Conservation (phyloP, 2,888 invertebrate species). For the Hartigia nigra region DNA sequence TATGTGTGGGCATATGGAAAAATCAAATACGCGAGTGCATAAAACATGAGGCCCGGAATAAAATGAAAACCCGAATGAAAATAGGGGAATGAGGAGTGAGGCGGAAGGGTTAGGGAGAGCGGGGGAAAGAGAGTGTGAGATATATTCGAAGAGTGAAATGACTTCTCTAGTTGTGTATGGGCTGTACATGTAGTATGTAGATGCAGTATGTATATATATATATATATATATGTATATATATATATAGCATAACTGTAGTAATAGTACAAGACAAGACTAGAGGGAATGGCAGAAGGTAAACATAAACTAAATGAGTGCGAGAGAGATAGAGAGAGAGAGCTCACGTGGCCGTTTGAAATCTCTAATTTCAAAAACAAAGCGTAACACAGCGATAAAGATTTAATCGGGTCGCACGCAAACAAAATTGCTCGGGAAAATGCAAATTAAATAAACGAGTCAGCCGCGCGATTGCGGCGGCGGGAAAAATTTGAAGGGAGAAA, state of each 20-base stretch:
- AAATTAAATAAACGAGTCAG: slow-evolving; percentile 11
- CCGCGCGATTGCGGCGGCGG: background rate
- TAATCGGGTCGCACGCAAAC: slow-evolving; percentile 3
- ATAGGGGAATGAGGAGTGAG: slow-evolving; percentile 30
- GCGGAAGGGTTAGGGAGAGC: background rate
- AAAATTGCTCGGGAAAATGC: slow-evolving; percentile 11
- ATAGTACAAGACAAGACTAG: no score
- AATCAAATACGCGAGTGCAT: slow-evolving; percentile 45
- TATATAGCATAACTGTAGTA: no score
- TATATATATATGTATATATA: no score
- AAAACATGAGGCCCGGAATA: slow-evolving; percentile 43
- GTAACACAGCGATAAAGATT: slow-evolving; percentile 11
- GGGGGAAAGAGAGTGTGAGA: background rate
- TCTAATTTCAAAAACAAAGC: slow-evolving; percentile 10
- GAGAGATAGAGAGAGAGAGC: background rate
- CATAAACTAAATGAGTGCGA: background rate
- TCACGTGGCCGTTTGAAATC: background rate
- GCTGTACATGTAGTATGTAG: no score
- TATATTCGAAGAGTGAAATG: background rate
- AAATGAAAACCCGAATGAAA: slow-evolving; percentile 41
- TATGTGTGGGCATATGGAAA: slow-evolving; percentile 29
- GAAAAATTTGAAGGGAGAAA: background rate
- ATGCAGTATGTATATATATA: no score
- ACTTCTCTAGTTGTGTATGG: no score
- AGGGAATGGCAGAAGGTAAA: no score